Percentiles rank a stretch among this genome's conserved stretches.
Conservation (phyloP, 2,113 vertebrate species). For the Brachypodius melanocephalos region DNA sequence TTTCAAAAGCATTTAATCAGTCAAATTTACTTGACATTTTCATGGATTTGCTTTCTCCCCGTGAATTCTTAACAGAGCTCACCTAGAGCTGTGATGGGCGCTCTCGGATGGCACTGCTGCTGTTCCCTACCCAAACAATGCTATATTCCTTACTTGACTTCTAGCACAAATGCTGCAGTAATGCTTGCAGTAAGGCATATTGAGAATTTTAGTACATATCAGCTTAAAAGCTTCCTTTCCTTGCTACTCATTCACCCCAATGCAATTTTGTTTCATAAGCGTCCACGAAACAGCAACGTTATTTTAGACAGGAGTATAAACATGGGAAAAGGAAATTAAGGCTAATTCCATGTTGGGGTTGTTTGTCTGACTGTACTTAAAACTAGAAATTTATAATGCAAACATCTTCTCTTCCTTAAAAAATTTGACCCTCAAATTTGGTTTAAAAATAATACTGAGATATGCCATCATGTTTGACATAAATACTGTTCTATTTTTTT, state of each 20-base stretch:
- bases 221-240: neutral
- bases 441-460: neutral
- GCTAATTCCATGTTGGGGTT: neutral
- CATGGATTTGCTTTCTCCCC: neutral
- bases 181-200: neutral
- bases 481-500: neutral
- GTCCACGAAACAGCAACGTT: neutral
- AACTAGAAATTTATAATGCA: neutral
- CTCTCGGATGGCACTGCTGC: neutral
- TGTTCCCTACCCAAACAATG: neutral
- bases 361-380: neutral
- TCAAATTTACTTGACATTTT: neutral
- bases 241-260: neutral
- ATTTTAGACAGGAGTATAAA: neutral
- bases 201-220: neutral
- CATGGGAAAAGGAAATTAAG: neutral
- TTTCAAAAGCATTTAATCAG: constrained; percentile 15
- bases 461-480: neutral
- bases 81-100: neutral
- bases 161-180: neutral
- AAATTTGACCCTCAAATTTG: neutral
- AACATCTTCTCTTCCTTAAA: neutral
- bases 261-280: neutral
- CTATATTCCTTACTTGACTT: neutral
- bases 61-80: neutral